Evolutionary conservation across 2,888 invertebrate genomes (phyloP).

Genomic region (Mylabris sibirica): DNA sequence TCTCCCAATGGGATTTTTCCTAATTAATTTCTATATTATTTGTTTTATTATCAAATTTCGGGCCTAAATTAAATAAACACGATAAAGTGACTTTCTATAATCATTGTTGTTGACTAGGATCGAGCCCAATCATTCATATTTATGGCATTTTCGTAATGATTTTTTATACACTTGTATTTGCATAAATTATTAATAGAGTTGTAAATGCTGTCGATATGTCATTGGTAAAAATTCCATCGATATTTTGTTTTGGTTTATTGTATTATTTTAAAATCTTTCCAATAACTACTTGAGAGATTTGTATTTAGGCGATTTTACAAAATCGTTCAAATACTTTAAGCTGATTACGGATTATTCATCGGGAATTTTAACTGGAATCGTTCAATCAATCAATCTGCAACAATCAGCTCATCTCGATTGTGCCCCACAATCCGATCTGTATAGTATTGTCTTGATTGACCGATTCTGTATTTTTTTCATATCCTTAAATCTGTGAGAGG

Average conservation of each 20-base stretch:
- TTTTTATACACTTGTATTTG: background rate
- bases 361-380: background rate
- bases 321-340: conserved; percentile 1
- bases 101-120: too few species aligned
- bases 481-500: too few species aligned
- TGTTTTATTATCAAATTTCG: background rate
- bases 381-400: conserved; percentile 12
- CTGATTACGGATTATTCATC: conserved; percentile 5
- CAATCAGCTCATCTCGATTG: background rate
- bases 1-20: background rate
- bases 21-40: background rate
- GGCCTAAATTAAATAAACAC: background rate
- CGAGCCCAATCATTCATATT: background rate
- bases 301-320: background rate
- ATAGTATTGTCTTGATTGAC: conserved; percentile 9
- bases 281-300: background rate
- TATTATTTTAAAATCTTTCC: background rate
- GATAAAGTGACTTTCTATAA: background rate
- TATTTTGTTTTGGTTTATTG: background rate
- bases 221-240: background rate
- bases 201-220: background rate
- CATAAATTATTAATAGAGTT: background rate
- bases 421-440: background rate
- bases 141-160: background rate
- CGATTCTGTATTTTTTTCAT: too few species aligned